Conservation (phyloP, 2,113 vertebrate genomes). For the Hassar affinis region DNA sequence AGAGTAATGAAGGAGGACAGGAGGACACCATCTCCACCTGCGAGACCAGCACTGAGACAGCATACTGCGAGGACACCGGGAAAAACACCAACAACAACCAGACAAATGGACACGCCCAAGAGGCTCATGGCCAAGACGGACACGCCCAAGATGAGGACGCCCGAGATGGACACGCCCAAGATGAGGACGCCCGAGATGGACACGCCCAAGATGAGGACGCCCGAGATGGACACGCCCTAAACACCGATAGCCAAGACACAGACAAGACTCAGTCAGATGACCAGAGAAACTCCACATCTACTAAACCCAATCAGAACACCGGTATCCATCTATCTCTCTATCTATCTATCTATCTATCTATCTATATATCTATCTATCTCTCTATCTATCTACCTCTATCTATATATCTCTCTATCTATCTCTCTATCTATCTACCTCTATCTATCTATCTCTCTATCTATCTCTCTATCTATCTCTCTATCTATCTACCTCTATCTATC, state of each 20-base stretch:
- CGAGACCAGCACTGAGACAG: slow-evolving; percentile 4
- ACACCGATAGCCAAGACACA: not conserved
- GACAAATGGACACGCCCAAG: not conserved
- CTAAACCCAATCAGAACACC: not conserved
- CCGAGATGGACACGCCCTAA: not conserved
- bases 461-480: not conserved
- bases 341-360: not conserved
- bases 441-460: not conserved
- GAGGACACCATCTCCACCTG: not conserved
- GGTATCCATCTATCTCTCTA: not conserved
- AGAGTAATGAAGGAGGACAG: not conserved
- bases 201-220: not conserved
- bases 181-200: not conserved
- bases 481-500: too few relatives aligned
- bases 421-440: not conserved
- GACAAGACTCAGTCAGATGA: not conserved
- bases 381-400: not conserved
- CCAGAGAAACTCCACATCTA: not conserved
- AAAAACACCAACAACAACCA: not conserved
- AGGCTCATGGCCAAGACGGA: not conserved
- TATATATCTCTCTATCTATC: too few relatives aligned
- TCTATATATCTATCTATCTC: not conserved
- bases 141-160: not conserved
- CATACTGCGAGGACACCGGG: not conserved
- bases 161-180: not conserved